A percentile compares a stretch with the other conserved stretches of the same genome.
phyloP scores from a whole-genome alignment of 2,888 invertebrate genomes.

The Trissolcus brochymenae region DNA sequence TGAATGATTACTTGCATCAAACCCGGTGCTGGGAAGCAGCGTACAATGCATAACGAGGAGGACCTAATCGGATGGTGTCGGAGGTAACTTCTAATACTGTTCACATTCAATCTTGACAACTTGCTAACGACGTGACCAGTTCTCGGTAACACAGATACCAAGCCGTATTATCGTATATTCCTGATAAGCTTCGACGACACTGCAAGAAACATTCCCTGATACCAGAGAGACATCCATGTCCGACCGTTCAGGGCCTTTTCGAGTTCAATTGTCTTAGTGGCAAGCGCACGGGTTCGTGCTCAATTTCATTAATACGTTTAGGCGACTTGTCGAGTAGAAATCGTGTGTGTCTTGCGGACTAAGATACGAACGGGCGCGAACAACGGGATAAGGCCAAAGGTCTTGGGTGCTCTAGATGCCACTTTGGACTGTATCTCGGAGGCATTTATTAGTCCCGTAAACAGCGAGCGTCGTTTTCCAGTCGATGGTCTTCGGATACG shows the following conservation, averaged over 20 bases:
- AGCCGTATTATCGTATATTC: constrained; percentile 68
- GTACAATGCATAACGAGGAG: constrained; percentile 42
- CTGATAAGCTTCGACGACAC: constrained; percentile 71
- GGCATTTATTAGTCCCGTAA: constrained; percentile 72
- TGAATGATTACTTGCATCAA: constrained; percentile 25
- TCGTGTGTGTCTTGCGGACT: constrained; percentile 52
- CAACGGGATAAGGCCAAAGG: constrained; percentile 9
- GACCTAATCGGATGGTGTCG: constrained; percentile 70
- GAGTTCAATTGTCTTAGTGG: constrained; percentile 57
- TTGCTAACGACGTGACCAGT: constrained; percentile 76
- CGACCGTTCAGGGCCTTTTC: constrained; percentile 57
- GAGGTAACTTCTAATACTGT: constrained; percentile 72
- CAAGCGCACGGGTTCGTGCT: constrained; percentile 40
- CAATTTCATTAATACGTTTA: constrained; percentile 55
- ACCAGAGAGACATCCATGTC: constrained; percentile 61
- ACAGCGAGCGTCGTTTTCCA: constrained; percentile 72
- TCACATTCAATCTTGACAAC: constrained; percentile 76
- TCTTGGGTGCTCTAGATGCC: constrained; percentile 63
- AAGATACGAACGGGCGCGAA: constrained; percentile 57
- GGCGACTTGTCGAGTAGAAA: constrained; percentile 41
- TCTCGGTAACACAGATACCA: constrained; percentile 54
- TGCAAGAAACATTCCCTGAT: constrained; percentile 73
- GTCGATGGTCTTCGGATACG: constrained; percentile 75
- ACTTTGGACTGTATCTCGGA: constrained; percentile 72
- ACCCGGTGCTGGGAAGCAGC: constrained; percentile 10